A percentile compares a stretch with the other conserved stretches of the same genome.
phyloP scores from a whole-genome alignment of 2,113 vertebrate genomes.

The Lepus americanus region DNA sequence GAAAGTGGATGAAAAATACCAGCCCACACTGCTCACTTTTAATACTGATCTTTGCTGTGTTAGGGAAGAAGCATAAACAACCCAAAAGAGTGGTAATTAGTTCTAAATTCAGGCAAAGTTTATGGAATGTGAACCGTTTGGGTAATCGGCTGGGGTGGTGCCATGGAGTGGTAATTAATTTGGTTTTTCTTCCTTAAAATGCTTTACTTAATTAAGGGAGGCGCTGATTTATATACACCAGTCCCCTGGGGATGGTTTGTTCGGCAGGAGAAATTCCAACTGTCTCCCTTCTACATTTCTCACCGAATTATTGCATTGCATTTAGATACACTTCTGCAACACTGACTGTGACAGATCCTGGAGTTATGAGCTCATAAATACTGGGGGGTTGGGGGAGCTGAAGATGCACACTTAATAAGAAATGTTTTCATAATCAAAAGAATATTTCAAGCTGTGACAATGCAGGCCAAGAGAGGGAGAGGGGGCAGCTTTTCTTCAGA shows the following conservation, averaged over 20 bases:
- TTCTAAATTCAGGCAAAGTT: constrained; percentile 82
- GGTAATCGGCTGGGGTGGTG: constrained; percentile 85
- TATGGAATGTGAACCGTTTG: constrained; percentile 84
- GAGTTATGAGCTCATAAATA: constrained; percentile 88
- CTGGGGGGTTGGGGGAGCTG: constrained; percentile 47
- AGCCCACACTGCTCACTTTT: not conserved
- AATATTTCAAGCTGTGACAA: constrained; percentile 84
- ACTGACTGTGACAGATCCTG: constrained; percentile 84
- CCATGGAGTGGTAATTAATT: constrained; percentile 89
- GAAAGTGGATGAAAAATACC: constrained; percentile 28
- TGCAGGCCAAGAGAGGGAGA: constrained; percentile 46
- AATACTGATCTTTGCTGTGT: constrained; percentile 74
- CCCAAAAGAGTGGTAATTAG: constrained; percentile 86
- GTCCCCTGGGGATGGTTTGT: constrained; percentile 83
- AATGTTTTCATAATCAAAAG: constrained; percentile 80
- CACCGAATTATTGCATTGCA: constrained; percentile 84
- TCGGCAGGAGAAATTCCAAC: constrained; percentile 74
- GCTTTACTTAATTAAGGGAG: constrained; percentile 90
- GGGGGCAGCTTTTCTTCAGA: constrained; percentile 50
- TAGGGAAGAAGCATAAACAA: constrained; percentile 83
- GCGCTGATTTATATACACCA: constrained; percentile 87
- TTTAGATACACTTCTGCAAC: constrained; percentile 75
- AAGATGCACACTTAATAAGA: constrained; percentile 81
- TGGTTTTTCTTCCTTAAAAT: constrained; percentile 85
- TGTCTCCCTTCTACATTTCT: constrained; percentile 80